Base-by-base conservation (phyloP, 2,113 vertebrate species). In the Uria aalge region DNA sequence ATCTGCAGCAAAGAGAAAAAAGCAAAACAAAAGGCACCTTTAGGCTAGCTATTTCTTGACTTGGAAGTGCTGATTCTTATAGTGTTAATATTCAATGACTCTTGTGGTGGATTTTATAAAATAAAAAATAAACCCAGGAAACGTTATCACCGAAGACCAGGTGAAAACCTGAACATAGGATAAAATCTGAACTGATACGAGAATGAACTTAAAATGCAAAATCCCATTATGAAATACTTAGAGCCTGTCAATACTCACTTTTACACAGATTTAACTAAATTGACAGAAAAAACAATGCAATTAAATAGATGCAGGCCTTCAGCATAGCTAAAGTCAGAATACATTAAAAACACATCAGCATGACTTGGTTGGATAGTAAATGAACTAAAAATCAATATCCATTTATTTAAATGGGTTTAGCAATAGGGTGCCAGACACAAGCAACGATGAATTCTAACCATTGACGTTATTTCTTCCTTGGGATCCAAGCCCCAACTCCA, bases 331-430 rank as follows among this genome's bases (percentile, higher is more conserved):
- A 59, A 86, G 52, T 78, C 89, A 85, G 30, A 87, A 69, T 50
- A 64, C 53, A 91, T 96, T 92, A 82, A 66, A 95, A 76, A 48
- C 64, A 17, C 73, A 94, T 79, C 69, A 78, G 76, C 60, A 85
- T 55, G 60, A 87, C 62, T 95, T 79, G 40, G 66, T 57, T 81
- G 77, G 41, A 68, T 22, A 69, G 78, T 30, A 69, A 89, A 91
- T 94, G 76, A 96, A 91, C 57, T 68, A 88, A 94, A 95, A 95
- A 94, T 94, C 92, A 81, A 95, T 94, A 92, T 9, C 64, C 80
- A 92, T 87, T 96, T 82, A 72, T 83, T 94, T 80, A 87, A 95
- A 90, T 69, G 76, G 48, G 45, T 73, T 88, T 83, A 76, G 45
- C 62, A 82, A 92, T 11, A 78, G 76, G 45, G 53, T 55, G 57